phyloP scores from a whole-genome alignment of 2,113 vertebrate species.

The Psittacus erithacus region DNA sequence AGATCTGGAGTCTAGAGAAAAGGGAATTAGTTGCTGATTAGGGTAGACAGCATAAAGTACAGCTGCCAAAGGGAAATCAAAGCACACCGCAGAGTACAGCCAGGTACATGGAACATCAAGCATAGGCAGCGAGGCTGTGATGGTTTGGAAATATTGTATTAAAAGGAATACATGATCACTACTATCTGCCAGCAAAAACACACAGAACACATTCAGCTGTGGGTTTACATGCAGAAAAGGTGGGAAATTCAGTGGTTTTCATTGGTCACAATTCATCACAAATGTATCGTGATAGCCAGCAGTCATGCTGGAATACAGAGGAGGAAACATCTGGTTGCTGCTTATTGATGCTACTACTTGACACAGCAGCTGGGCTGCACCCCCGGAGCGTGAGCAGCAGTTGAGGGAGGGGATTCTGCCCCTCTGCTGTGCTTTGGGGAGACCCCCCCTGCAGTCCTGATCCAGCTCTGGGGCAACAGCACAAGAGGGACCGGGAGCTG shows the following conservation, averaged over 20 bases:
- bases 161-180: slow-evolving; percentile 54
- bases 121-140: background rate
- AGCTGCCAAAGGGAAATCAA: slow-evolving; percentile 12
- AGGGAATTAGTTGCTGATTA: background rate
- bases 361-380: no score
- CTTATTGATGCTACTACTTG: background rate
- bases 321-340: background rate
- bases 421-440: background rate
- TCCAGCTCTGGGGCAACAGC: background rate
- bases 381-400: no score
- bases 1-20: background rate
- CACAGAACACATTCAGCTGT: background rate
- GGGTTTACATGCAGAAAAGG: background rate
- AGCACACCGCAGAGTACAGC: background rate
- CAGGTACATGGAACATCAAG: background rate
- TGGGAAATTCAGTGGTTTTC: background rate
- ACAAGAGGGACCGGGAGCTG: background rate
- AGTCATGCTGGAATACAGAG: background rate
- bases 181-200: background rate
- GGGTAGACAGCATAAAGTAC: background rate
- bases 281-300: fast-evolving
- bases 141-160: slow-evolving; percentile 11
- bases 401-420: no score
- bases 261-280: background rate
- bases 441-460: background rate